Base-by-base conservation (phyloP, 2,888 invertebrate genomes). In the Watsonalla cultraria region DNA sequence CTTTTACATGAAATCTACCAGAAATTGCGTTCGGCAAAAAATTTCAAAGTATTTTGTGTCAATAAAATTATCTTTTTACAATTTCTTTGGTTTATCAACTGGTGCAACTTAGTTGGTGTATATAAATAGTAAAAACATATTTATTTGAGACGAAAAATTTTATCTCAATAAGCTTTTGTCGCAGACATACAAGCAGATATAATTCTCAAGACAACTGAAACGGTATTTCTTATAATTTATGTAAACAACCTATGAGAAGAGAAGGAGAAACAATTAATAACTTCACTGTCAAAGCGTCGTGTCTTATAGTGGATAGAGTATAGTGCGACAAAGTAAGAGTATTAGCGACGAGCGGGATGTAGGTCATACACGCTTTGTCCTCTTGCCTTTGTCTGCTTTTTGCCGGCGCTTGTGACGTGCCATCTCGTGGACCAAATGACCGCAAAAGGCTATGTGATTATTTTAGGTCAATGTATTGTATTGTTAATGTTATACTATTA, bases 341-440 rank as follows among this genome's bases (percentile, higher is more conserved):
- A 80, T 84, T 84, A 84, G 70, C 65, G 71, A 76, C 42, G 42
- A 75, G 62, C 59, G 64, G 62, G 63, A 85, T 80, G 68, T 85
- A 78, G 85, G 86, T 86, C 85, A 78, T 76, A 72, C 64, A 65
- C 70, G 76, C 82, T 84, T 85, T 86, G 83, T 82, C 68, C 64
- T 62, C 59, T 59, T 65, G 67, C 77, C 78, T 84, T 86, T 86
- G 83, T 85, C 73, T 82, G 72, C 70, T 80, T 78, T 83, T 82
- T 83, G 76, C 64, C 62, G 61, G 68, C 65, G 72, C 71, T 71
- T 65, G 66, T 65, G 69, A 71, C 67, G 63, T 59, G 66, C 67
- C 70, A 73, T 75, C 74, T 80, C 78, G 79, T 70, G 71, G 74
- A 62, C 59, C 59, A 66, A 72, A 66, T 73, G 72, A 78, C 74